Evolutionary conservation across 2,888 invertebrate genomes (phyloP).

Genomic region (Zootermopsis nevadensis): DNA sequence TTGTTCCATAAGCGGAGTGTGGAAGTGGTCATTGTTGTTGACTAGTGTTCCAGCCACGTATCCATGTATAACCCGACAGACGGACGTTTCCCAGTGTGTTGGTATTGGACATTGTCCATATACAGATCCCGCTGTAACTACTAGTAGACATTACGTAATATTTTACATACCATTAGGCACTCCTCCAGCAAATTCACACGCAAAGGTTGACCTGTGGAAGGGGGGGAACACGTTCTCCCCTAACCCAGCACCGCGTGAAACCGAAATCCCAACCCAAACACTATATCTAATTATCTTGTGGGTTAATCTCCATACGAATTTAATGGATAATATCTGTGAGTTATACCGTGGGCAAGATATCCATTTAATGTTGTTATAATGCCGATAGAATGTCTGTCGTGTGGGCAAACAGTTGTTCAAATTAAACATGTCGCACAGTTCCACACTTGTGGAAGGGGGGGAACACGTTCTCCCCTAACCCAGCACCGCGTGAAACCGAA

Average conservation of each 20-base stretch:
- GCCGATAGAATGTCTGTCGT: too few species aligned
- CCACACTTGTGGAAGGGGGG: too few species aligned
- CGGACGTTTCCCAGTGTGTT: background rate
- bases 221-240: background rate
- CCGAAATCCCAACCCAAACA: slow-evolving; percentile 16
- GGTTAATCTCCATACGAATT: background rate
- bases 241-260: slow-evolving; percentile 6
- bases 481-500: slow-evolving; percentile 10
- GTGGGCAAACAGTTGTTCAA: too few species aligned
- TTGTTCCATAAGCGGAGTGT: background rate
- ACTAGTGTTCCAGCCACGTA: background rate
- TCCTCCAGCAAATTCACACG: slow-evolving; percentile 27
- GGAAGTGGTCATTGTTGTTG: background rate
- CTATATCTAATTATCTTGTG: background rate
- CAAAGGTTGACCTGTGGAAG: too few species aligned
- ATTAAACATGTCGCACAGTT: too few species aligned
- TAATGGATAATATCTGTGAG: background rate
- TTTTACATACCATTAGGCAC: slow-evolving; percentile 22
- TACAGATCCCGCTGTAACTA: background rate
- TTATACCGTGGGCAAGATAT: background rate
- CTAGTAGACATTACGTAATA: background rate
- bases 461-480: background rate
- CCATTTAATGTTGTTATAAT: background rate
- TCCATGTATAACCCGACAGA: background rate
- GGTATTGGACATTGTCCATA: slow-evolving; percentile 27